Base-by-base conservation (phyloP, 2,797 vertebrate species). In the Macropodus opercularis region DNA sequence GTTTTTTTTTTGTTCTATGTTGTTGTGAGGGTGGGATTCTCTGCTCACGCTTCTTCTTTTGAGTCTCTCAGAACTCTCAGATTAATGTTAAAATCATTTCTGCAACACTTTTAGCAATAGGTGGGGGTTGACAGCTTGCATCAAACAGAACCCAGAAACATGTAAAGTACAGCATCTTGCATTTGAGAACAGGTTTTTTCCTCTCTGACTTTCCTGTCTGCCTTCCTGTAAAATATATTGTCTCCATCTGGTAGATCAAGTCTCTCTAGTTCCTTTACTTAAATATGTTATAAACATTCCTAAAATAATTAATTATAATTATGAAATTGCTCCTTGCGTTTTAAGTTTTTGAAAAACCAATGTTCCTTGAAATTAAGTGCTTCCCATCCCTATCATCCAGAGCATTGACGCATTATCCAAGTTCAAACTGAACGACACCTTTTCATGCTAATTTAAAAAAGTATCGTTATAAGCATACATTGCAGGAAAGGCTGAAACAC, bases 351-450 rank as follows among this genome's bases (percentile, higher is more conserved):
- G 39, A 68, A 72, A 87, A 89, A 55, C 66, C 76, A 84, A 70
- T 75, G 87, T 86, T 69, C 84, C 88, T 82, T 89, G 85, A 89
- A 89, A 91, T 89, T 39, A 85, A 72, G 38, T 43, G 53, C 67
- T 75, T 75, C 49, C 85, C 81, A 69, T 64, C 21, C 2, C 63
- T 68, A 69, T 85, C 81, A 66, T 69, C 39, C 46, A 48, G 50
- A 15, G 80, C 64, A 71, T 63, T 84, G 75, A 85, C 83, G 78
- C 80, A 77, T 87, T 83, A 75, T 60, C 65, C 73, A 62, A 75
- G 54, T 69, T 69, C 55, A 75, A 83, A 81, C 51, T 75, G 57
- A 83, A 80, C 9, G 13, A 44, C 62, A 79, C 69, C 50, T 79
- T 84, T 79, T 75, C n/a, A 17, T 69, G 70, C 48, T 74, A 77